phyloP scores from a whole-genome alignment of 2,888 invertebrate genomes.

The Odontomyia ornata region DNA sequence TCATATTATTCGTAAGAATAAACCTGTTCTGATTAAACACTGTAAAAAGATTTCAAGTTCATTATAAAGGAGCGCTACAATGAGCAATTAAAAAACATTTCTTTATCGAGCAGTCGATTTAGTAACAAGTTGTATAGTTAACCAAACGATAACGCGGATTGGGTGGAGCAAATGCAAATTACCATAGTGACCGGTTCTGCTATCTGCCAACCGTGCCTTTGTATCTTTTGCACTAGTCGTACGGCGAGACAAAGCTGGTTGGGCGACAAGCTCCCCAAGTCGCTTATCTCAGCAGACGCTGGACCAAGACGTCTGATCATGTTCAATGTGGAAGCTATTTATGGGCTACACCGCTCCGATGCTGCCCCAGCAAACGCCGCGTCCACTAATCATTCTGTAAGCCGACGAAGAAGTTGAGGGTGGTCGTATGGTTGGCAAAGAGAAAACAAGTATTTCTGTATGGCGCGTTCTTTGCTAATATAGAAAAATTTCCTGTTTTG shows the following conservation, averaged over 20 bases:
- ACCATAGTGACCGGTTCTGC: neutral
- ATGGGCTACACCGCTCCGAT: neutral
- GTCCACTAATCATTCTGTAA: neutral
- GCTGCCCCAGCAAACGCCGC: neutral
- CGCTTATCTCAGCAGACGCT: slow-evolving; percentile 6
- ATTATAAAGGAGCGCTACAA: slow-evolving; percentile 13
- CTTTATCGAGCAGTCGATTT: slow-evolving; percentile 20
- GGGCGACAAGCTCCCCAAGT: neutral
- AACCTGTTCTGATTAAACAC: neutral
- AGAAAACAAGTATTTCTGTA: too few relatives aligned
- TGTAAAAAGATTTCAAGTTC: neutral
- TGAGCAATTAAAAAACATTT: slow-evolving; percentile 21
- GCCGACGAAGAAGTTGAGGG: neutral
- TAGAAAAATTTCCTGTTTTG: too few relatives aligned
- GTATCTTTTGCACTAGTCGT: neutral
- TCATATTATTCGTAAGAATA: neutral
- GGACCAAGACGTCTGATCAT: neutral
- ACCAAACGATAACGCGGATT: neutral
- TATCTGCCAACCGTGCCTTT: neutral
- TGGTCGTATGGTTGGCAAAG: too few relatives aligned
- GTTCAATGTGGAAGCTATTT: slow-evolving; percentile 15
- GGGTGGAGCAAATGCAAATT: slow-evolving; percentile 31
- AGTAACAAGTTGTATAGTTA: slow-evolving; percentile 28
- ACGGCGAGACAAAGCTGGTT: neutral
- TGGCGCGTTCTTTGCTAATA: too few relatives aligned